phyloP scores from a whole-genome alignment of 2,888 invertebrate species.

The Teinopalpus imperialis region DNA sequence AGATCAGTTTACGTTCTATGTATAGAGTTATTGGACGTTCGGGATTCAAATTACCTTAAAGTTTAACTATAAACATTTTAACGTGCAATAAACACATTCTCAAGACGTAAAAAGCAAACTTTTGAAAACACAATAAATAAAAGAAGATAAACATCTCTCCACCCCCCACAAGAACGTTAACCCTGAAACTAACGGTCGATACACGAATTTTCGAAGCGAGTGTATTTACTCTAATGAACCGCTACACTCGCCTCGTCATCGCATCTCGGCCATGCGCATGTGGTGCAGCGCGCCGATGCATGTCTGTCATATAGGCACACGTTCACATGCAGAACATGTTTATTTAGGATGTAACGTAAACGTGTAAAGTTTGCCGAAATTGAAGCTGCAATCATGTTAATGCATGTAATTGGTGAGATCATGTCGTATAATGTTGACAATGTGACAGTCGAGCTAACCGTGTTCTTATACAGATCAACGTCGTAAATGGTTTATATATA shows the following conservation, averaged over 20 bases:
- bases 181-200: background rate
- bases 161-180: background rate
- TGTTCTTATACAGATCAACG: too few species aligned
- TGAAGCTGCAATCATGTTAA: background rate
- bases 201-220: background rate
- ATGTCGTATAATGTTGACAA: too few species aligned
- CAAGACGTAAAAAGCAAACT: background rate
- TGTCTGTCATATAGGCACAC: too few species aligned
- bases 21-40: too few species aligned
- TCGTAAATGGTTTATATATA: too few species aligned
- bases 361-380: background rate
- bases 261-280: background rate
- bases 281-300: too few species aligned
- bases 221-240: background rate
- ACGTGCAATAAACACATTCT: conserved; percentile 4
- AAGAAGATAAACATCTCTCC: background rate
- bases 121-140: conserved; percentile 1
- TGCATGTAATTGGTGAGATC: background rate
- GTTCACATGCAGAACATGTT: background rate
- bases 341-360: too few species aligned
- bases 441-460: too few species aligned
- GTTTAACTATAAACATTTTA: too few species aligned
- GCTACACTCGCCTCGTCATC: background rate
- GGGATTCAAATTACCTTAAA: too few species aligned
- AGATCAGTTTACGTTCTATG: too few species aligned